phyloP scores from a whole-genome alignment of 2,797 vertebrate genomes.

The Thunnus albacares region DNA sequence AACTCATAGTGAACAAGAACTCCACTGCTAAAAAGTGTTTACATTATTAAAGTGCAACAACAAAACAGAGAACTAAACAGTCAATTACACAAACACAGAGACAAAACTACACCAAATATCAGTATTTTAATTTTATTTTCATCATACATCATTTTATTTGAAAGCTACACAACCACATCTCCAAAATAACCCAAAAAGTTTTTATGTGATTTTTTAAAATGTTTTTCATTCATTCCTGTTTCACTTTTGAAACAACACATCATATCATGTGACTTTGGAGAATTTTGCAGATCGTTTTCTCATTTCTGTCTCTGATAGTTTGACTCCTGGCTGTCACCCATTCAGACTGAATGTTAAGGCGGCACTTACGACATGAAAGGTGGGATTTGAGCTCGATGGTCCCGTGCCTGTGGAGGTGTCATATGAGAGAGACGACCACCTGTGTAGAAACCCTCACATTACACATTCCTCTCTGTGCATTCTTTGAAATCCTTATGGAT shows the following conservation, averaged over 20 bases:
- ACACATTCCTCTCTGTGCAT: conserved; percentile 59
- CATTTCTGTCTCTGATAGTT: neutral
- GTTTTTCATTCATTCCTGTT: neutral
- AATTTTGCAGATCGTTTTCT: neutral
- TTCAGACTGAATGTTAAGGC: conserved; percentile 12
- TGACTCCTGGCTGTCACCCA: neutral
- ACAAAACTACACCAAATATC: neutral
- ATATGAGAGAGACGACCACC: conserved; percentile 53
- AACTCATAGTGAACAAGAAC: too few species aligned
- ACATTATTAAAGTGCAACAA: too few species aligned
- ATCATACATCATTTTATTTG: neutral
- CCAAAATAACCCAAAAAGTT: neutral
- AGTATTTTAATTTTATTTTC: conserved; percentile 5
- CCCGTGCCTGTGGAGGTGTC: conserved; percentile 22
- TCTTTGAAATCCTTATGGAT: conserved; percentile 63
- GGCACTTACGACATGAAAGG: conserved; percentile 48
- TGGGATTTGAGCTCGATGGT: conserved; percentile 15
- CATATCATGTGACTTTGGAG: neutral
- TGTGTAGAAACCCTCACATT: conserved; percentile 30
- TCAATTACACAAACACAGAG: too few species aligned
- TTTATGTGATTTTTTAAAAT: neutral
- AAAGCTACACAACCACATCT: neutral
- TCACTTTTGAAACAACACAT: neutral
- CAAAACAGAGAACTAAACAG: too few species aligned
- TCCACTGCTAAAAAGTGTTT: too few species aligned